Base-by-base conservation (phyloP, 2,888 invertebrate genomes). In the Microctonus aethiopoides region DNA sequence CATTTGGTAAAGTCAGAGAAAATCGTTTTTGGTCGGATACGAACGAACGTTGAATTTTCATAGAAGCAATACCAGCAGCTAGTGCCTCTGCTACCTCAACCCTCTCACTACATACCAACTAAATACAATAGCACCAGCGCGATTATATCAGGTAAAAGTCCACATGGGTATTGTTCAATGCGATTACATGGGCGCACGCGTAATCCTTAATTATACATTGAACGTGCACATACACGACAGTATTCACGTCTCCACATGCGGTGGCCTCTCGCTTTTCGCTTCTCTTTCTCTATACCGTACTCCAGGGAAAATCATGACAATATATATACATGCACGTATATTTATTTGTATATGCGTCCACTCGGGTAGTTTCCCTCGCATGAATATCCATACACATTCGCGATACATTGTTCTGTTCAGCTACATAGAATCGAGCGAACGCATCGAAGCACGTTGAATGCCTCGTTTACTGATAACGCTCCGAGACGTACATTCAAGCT, bases 121-220 rank as follows among this genome's bases (percentile, higher is more conserved):
- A 32, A 24, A 29, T 34, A 70, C 70, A 70, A 70, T 70, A n/a
- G 22, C 32, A n/a, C 13, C 41, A 41, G 70, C 63, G 66, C 61
- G 70, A 74, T 75, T 74, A 73, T 71, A 73, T 74, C 73, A 68
- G 70, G 70, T 75, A 74, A 76, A 74, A 75, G 71, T 76, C 71
- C 68, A 36, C 46, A 46, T n/a, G 29, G 68, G 72, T 70, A 76
- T 76, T 76, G 76, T 74, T 76, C 72, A 61, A 72, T 67, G 39
- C 73, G 74, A 76, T 76, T 72, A 75, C 76, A 72, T 71, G 70
- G 61, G 71, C 63, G 63, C 70, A 72, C 68, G 74, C 74, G 74
- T 76, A 76, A 76, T 75, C 75, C 74, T 76, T 76, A 75, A 76
- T 76, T 76, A 74, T 76, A 74, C 72, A 76, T 76, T 75, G 70